Evolutionary conservation across 1,140 invertebrate genomes (phyloP).

Genomic region (Pseudomyrmex sp.): DNA sequence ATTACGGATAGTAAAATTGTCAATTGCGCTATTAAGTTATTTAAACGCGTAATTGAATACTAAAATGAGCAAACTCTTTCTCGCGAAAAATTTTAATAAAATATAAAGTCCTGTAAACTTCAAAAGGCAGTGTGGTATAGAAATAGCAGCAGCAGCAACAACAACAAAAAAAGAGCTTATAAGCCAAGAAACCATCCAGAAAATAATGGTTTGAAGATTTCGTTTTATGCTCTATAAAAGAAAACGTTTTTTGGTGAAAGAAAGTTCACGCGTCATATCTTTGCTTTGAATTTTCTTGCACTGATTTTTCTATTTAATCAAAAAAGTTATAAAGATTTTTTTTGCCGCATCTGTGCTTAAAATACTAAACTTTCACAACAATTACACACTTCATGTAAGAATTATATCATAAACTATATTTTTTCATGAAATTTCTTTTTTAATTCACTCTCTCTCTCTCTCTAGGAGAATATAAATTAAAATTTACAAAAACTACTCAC

Average conservation of each 20-base stretch:
- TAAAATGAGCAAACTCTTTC: neutral
- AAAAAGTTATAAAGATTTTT: neutral
- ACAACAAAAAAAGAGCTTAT: neutral
- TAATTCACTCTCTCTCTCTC: neutral
- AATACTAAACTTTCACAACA: neutral
- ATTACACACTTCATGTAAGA: neutral
- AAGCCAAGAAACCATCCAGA: neutral
- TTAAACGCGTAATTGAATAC: neutral
- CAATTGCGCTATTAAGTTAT: neutral
- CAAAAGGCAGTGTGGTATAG: neutral
- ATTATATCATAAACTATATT: neutral
- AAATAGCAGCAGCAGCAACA: neutral
- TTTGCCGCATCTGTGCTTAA: neutral
- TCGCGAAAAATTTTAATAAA: neutral
- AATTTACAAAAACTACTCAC: neutral
- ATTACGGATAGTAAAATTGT: neutral
- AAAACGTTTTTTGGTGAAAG: neutral
- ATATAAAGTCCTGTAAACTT: constrained; percentile 1
- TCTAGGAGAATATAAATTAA: neutral
- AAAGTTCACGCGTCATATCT: constrained; percentile 2
- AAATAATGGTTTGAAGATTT: constrained; percentile 13
- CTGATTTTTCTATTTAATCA: neutral
- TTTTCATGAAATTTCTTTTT: neutral
- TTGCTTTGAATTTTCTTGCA: neutral
- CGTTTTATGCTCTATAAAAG: constrained; percentile 16